Percentiles rank a stretch among this genome's conserved stretches.
Conservation (phyloP, 2,113 vertebrate species). For the Columbina picui region DNA sequence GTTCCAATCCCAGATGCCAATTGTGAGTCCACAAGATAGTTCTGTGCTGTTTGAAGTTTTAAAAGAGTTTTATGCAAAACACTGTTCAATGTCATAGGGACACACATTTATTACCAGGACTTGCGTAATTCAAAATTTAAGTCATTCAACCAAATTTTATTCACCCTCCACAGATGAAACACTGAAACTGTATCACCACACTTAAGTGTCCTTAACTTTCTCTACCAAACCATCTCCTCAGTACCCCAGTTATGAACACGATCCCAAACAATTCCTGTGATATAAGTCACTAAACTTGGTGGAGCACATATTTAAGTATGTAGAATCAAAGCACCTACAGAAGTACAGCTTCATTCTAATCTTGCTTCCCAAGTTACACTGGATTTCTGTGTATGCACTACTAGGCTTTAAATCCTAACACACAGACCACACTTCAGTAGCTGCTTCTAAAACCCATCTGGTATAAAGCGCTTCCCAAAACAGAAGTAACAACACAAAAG, state of each 20-base stretch:
- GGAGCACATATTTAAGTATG: background rate
- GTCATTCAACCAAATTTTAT: background rate
- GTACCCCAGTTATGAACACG: accelerated
- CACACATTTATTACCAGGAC: background rate
- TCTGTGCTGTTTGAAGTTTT: slow-evolving; percentile 23
- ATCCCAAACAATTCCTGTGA: background rate
- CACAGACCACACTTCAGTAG: background rate
- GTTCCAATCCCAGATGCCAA: background rate
- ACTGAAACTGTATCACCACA: background rate
- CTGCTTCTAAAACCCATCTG: background rate
- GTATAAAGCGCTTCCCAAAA: background rate
- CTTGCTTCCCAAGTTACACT: background rate
- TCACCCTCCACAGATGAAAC: background rate
- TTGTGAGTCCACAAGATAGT: background rate
- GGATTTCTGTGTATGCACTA: accelerated
- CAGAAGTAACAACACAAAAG: background rate
- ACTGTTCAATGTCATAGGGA: background rate
- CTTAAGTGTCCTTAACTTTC: background rate
- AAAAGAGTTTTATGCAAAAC: background rate
- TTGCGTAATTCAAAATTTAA: background rate
- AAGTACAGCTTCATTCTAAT: background rate
- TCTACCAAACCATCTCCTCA: background rate
- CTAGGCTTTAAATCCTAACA: background rate
- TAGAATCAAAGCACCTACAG: accelerated
- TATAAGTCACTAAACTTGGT: background rate